A percentile compares a stretch with the other conserved stretches of the same genome.
These are phyloP conservation scores for Folsomia candida DNA, from an alignment of 2,888 invertebrate species.

Conservation along the genomic window DNA sequence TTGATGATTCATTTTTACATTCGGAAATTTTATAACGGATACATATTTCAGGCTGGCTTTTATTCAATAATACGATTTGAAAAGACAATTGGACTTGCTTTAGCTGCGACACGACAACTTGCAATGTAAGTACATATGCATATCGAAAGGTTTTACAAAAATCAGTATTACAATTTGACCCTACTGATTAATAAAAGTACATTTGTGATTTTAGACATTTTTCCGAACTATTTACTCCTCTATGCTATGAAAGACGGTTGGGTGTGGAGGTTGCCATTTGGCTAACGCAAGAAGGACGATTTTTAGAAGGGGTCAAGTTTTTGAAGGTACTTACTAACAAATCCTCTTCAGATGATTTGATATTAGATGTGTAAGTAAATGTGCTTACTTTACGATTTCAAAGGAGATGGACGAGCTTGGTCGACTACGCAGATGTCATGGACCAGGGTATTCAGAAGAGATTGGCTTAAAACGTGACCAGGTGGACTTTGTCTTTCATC, in stretches of 20 bases:
- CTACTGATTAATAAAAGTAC: background rate
- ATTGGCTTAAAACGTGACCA: slow-evolving; percentile 28
- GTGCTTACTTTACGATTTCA: background rate
- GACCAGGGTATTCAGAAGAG: background rate
- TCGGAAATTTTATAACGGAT: background rate
- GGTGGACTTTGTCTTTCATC: slow-evolving; percentile 22
- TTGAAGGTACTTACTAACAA: slow-evolving; percentile 16
- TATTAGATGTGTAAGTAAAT: background rate
- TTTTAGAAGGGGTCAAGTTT: slow-evolving; percentile 18
- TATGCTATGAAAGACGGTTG: slow-evolving; percentile 19
- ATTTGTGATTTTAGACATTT: no score
- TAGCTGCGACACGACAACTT: background rate
- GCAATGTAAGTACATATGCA: background rate
- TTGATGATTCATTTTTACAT: background rate
- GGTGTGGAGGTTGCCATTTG: slow-evolving; percentile 36
- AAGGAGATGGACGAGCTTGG: slow-evolving; percentile 6
- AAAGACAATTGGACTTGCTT: background rate
- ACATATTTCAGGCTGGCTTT: background rate
- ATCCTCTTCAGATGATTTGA: no score
- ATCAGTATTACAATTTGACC: background rate
- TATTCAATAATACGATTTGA: background rate
- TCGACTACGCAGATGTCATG: background rate
- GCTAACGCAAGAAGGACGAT: slow-evolving; percentile 41
- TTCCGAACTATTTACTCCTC: no score
- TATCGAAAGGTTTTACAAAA: no score